These are phyloP conservation scores for Helicoverpa assulta DNA, from an alignment of 2,888 invertebrate genomes.

Conservation along the genomic window DNA sequence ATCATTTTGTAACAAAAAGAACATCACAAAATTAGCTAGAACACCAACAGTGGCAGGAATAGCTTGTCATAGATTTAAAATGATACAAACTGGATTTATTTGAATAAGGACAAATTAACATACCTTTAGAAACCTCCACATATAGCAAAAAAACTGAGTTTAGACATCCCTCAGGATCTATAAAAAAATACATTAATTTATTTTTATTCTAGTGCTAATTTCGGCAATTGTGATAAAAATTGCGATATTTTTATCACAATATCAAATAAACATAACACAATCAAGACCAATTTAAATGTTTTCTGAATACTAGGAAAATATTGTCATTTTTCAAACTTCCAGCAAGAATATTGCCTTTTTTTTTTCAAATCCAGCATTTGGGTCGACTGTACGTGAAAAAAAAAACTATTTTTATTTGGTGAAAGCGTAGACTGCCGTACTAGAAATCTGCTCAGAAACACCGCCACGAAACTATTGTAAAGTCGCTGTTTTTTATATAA, in stretches of 20 bases:
- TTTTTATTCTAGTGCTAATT: too few species aligned
- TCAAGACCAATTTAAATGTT: too few species aligned
- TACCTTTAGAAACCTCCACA: background rate
- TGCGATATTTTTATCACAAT: too few species aligned
- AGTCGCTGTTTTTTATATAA: background rate
- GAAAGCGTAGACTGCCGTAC: constrained; percentile 69
- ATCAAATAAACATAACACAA: too few species aligned
- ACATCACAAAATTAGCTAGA: constrained; percentile 78
- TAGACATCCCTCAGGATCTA: too few species aligned
- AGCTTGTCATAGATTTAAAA: constrained; percentile 55
- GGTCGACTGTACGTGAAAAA: constrained; percentile 27
- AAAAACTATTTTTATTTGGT: constrained; percentile 77
- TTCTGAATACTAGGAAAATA: background rate
- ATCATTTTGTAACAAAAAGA: constrained; percentile 71
- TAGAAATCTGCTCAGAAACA: constrained; percentile 64
- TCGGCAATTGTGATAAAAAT: background rate
- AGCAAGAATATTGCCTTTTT: constrained; percentile 19
- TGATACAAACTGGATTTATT: constrained; percentile 42
- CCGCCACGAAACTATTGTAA: constrained; percentile 58
- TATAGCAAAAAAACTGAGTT: too few species aligned
- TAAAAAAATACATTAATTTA: too few species aligned
- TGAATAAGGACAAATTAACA: constrained; percentile 31
- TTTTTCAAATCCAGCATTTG: constrained; percentile 43
- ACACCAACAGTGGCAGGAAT: constrained; percentile 71
- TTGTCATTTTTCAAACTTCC: constrained; percentile 42